Base-by-base conservation (phyloP, 2,797 vertebrate genomes). In the Hippoglossus hippoglossus region DNA sequence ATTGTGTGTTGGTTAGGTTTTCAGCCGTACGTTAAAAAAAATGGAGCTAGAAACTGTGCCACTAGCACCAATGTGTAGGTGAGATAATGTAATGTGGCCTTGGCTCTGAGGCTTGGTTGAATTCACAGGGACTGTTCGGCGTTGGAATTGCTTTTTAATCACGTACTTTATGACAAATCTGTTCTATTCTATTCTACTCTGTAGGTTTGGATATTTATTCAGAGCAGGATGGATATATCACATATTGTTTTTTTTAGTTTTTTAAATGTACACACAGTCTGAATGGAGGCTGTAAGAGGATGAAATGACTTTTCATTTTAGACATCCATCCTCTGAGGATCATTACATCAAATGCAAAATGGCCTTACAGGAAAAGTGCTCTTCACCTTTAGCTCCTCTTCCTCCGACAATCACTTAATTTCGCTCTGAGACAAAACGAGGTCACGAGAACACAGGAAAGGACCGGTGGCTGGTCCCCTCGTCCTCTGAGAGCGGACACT, bases 331-430 rank as follows among this genome's bases (percentile, higher is more conserved):
- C 70, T 70, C 64, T 1, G 9, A 51, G 58, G 46, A 68, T 65
- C 61, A 61, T 84, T 70, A 74, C 26, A 69, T 63, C 70, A 67
- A 86, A 83, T 80, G 63, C 62, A 84, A 84, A 31, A 85, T 62
- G 25, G 56, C 2, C 59, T 83, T 75, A 50, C 66, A 79, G 66
- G 66, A 15, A 18, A 3, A 67, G 58, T 72, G 87, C 71, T 31
- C 61, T 71, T 72, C 4, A 66, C 81, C 74, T 84, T 63, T 63
- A 75, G 77, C 65, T 73, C 52, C 59, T 59, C 50, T 50, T 44
- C 49, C 56, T 36, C 65, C 4, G 1, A 55, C 25, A 44, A 50
- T 51, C 10, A 51, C 65, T 73, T 84, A 55, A 46, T 73, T 68
- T 72, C 78, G 63, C 54, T 52, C 26, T 80, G 58, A 69, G 71